Evolutionary conservation across 2,113 vertebrate genomes (phyloP), one percentile per base, ranked within the genome.

Genomic region (Elephas maximus): DNA sequence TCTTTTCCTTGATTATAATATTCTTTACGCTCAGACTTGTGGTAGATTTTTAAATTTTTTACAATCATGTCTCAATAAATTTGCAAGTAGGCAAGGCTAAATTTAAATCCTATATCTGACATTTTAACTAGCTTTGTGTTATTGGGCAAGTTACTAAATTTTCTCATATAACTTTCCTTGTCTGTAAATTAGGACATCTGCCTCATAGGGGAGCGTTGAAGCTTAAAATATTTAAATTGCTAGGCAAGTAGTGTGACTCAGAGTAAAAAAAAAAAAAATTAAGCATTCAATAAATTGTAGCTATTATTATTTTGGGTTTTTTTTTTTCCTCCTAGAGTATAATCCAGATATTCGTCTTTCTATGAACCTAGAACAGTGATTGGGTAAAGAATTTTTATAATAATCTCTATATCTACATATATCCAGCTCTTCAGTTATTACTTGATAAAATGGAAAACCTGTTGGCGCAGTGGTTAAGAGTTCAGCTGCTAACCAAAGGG

Each of bases 231-330:
- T 94, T 11, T 65, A 85, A 93, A 73, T 71, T 82, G 69, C 48
- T 81, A 53, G 20, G 28, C 11, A 71, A 69, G 87, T 78, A 78
- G 30, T 79, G 18, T 51, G 26, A 74, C n/a, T 8, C 51, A 53
- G 12, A 12, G 12, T 53, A 53, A 53, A 53, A 53, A 53, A 53
- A 53, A 53, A 53, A 12, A 53, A 53, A 53, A 53, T 12, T 12
- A 79, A 33, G 30, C 90, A 53, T 33, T 71, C n/a, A 95, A 63
- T 76, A 95, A 96, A 77, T 85, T 24, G n/a, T 28, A 71, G 23
- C 37, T 71, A 10, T 77, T 83, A 60, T n/a, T 93, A 62, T 57
- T 71, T 82, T 51, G 23, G 48, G 10, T 28, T 45, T 88, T 63
- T 78, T 33, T 78, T 33, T 83, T 45, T 57, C 65, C 21, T 73